phyloP scores from a whole-genome alignment of 53 echinoderm and acorn worm genomes.

The Pentamera pediparva region DNA sequence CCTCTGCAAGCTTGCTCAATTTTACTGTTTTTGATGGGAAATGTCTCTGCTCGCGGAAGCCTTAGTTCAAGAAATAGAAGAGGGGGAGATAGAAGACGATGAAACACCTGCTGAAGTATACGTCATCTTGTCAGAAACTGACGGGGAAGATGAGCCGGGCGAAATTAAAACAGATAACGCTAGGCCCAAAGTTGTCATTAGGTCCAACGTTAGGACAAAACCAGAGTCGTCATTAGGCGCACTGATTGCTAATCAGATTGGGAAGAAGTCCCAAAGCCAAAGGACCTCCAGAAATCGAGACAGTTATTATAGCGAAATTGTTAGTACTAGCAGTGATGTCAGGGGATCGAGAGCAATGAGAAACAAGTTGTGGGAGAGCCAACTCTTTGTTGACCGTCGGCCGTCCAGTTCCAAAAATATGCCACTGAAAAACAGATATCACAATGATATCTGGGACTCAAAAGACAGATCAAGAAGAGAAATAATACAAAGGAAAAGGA shows the following conservation, averaged over 20 bases:
- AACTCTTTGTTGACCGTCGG: not conserved
- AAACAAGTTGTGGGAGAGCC: constrained; percentile 6
- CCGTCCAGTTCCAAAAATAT: not conserved
- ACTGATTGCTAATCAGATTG: too few relatives aligned
- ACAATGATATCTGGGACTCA: constrained; percentile 13
- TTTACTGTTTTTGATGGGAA: too few relatives aligned
- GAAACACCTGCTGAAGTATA: not conserved
- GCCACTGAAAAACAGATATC: not conserved
- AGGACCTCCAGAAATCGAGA: too few relatives aligned
- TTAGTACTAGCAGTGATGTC: not conserved
- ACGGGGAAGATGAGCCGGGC: constrained; percentile 1
- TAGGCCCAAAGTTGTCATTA: not conserved
- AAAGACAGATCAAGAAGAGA: not conserved
- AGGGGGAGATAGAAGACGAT: not conserved
- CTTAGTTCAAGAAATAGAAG: constrained; percentile 3
- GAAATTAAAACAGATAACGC: not conserved
- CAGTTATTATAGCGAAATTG: too few relatives aligned
- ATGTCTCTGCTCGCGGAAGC: not conserved
- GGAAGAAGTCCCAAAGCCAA: too few relatives aligned
- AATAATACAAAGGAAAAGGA: constrained; percentile 1
- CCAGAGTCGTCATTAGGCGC: constrained; percentile 12
- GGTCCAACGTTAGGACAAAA: not conserved
- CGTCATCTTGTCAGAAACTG: constrained; percentile 22
- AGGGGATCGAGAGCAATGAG: not conserved
- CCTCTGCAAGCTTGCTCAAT: too few relatives aligned